Conservation (phyloP, 2,888 invertebrate species). For the Germaria angustata region DNA sequence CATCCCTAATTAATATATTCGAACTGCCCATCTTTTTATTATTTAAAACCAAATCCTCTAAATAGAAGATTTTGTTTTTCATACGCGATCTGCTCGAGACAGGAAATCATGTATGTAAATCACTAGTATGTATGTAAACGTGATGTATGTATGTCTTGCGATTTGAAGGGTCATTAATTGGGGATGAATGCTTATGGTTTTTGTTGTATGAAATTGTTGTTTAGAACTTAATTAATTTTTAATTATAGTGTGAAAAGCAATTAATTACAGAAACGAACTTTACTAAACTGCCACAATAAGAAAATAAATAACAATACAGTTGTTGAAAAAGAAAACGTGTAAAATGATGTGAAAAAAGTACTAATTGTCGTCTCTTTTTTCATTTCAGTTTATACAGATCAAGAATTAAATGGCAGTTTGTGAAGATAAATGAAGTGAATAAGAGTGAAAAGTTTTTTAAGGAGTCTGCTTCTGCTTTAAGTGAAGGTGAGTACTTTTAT, state of each 20-base stretch:
- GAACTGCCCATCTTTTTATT: no score
- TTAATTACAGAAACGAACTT: conserved; percentile 31
- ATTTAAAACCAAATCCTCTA: no score
- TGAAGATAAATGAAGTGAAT: neutral
- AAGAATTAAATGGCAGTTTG: conserved; percentile 7
- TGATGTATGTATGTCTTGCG: no score
- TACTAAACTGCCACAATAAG: neutral
- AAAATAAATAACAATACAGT: neutral
- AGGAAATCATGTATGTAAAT: no score
- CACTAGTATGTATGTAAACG: no score
- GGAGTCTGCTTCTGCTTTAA: neutral
- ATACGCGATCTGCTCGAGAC: no score
- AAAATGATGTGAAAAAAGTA: neutral
- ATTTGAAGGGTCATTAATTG: conserved; percentile 8
- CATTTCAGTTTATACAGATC: conserved; percentile 38
- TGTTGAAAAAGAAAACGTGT: neutral
- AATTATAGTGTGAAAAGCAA: conserved; percentile 43
- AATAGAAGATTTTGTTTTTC: no score
- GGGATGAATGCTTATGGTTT: neutral
- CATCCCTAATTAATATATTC: no score
- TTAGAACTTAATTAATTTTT: conserved; percentile 50
- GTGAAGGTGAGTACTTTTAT: neutral
- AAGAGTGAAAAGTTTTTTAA: neutral
- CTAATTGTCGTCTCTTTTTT: conserved; percentile 7
- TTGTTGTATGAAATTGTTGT: neutral